Percentiles rank a stretch among this genome's conserved stretches.
These are phyloP conservation scores for Meloidogyne chitwoodi DNA, from an alignment of 1,140 invertebrate genomes.

Conservation along the genomic window DNA sequence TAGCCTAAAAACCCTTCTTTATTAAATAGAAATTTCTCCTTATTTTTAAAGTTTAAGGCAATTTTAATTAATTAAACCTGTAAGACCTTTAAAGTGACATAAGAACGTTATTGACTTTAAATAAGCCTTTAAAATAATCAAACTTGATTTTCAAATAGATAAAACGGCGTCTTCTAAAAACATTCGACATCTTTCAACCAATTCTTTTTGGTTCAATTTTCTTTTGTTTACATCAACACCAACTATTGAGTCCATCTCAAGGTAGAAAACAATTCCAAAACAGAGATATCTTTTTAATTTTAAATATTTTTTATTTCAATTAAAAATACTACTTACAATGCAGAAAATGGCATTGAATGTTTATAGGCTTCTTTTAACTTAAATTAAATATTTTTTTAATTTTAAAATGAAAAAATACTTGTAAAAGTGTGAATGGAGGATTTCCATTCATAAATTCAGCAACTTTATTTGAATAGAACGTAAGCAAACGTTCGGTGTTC, in stretches of 20 bases:
- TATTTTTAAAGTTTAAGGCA: too few relatives aligned
- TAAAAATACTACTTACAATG: neutral
- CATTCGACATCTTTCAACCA: constrained; percentile 3
- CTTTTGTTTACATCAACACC: neutral
- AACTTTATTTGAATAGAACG: constrained; percentile 27
- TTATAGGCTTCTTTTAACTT: constrained; percentile 14
- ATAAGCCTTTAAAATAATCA: too few relatives aligned
- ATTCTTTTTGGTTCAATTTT: constrained; percentile 1
- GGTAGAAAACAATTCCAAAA: neutral
- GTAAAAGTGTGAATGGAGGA: constrained; percentile 29
- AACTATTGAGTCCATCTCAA: constrained; percentile 13
- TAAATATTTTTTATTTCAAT: neutral
- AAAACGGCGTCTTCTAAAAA: constrained; percentile 2
- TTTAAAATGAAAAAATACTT: neutral
- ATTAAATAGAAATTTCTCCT: too few relatives aligned
- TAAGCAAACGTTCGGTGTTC: constrained; percentile 35
- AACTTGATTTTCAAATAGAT: neutral
- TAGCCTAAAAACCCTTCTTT: too few relatives aligned
- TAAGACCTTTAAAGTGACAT: too few relatives aligned
- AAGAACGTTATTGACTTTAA: neutral
- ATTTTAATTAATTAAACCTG: too few relatives aligned
- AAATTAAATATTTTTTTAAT: neutral
- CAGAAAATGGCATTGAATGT: neutral
- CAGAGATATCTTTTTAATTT: constrained; percentile 6
- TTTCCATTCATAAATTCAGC: constrained; percentile 18